Conservation (phyloP, 2,113 vertebrate species). For the Plestiodon gilberti region DNA sequence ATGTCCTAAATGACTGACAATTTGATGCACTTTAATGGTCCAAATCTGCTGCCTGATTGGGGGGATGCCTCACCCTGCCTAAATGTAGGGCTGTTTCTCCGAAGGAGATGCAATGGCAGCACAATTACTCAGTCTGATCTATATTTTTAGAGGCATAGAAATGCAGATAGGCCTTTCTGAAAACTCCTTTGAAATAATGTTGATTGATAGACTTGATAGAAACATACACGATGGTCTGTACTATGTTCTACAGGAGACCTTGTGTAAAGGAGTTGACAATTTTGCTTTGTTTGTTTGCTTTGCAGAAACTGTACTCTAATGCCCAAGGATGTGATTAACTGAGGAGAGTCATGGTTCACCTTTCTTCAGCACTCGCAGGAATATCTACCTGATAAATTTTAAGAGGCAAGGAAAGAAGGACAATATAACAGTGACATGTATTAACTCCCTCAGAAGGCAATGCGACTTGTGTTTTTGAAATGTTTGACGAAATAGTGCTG, state of each 20-base stretch:
- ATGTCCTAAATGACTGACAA: not conserved
- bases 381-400: slow-evolving; percentile 3
- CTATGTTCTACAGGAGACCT: not conserved
- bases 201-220: not conserved
- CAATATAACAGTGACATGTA: slow-evolving; percentile 9
- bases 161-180: not conserved
- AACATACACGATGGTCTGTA: not conserved
- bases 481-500: slow-evolving; percentile 11
- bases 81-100: not conserved
- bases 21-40: not conserved
- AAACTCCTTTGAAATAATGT: not conserved
- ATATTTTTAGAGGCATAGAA: not conserved
- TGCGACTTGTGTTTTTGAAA: not conserved
- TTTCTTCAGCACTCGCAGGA: not conserved
- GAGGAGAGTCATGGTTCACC: not conserved
- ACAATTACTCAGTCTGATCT: not conserved
- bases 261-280: not conserved
- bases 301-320: not conserved
- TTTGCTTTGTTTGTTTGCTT: not conserved
- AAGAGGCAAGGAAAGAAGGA: not conserved
- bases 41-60: not conserved
- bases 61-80: not conserved
- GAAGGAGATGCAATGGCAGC: not conserved
- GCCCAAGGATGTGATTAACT: not conserved
- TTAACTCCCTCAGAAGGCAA: not conserved